Base-by-base conservation (phyloP, 2,797 vertebrate genomes). In the Tadarida brasiliensis region DNA sequence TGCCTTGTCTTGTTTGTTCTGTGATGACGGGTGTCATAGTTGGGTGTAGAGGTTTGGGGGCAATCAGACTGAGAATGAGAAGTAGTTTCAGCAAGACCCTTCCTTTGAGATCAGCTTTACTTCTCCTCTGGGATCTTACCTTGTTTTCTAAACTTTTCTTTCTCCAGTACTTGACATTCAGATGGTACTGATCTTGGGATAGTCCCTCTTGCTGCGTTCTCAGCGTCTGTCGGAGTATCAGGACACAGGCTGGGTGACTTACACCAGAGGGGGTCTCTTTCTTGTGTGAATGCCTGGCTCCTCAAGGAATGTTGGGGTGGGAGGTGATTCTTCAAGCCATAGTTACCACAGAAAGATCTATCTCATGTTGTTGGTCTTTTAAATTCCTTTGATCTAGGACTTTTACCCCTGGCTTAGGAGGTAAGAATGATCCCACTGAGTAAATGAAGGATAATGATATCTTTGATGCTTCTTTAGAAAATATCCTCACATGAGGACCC, bases 91-190 rank as follows among this genome's bases (percentile, higher is more conserved):
- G 49, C 3, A 1, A 19, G 54, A n/a, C 22, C 35, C n/a, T 92
- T 94, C 61, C n/a, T 90, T 84, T 24, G 22, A 33, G 86, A 28
- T 30, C 56, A 35, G 7, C 57, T 81, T 76, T 7, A 51, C 56
- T 76, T 90, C 59, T 65, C 16, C 57, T 63, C 83, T 71, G 24
- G 73, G n/a, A 81, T 61, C 76, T 78, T 65, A 56, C 67, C 78
- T 96, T 85, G 47, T 87, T 95, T 74, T 67, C 59, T 86, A 80
- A 92, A 92, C 91, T 89, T 97, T 90, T 87, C 84, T 94, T 94
- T 88, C 92, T 90, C 17, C 47, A 0, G 47, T 47, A 47, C 54
- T 85, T 77, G 81, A 4, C 84, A 80, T 63, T 93, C 84, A n/a
- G 54, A 54, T 70, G 67, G 86, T 87, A 39, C 26, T 26, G 11